These are phyloP conservation scores for Rhingia rostrata DNA, from an alignment of 2,888 invertebrate species.

Conservation along the genomic window DNA sequence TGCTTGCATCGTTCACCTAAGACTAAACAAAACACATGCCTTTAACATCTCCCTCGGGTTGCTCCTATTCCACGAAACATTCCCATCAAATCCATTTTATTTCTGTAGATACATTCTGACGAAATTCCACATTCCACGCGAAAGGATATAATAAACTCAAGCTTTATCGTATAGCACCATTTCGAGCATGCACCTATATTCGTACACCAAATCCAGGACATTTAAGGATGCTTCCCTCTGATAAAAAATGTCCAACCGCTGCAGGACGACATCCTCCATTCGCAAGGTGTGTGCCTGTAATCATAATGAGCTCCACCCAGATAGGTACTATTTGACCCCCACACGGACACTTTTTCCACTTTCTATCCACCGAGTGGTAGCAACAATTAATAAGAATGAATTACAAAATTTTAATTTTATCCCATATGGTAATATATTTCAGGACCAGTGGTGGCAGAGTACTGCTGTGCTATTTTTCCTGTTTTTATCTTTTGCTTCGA, in stretches of 20 bases:
- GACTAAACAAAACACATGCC: too few relatives aligned
- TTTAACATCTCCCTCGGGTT: too few relatives aligned
- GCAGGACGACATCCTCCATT: constrained; percentile 1
- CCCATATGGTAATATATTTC: constrained; percentile 53
- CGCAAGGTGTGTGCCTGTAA: constrained; percentile 20
- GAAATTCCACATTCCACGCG: neutral
- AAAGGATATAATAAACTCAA: constrained; percentile 3
- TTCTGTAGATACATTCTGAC: neutral
- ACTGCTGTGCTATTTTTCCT: constrained; percentile 15
- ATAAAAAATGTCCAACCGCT: neutral
- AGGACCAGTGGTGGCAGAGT: neutral
- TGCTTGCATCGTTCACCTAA: too few relatives aligned
- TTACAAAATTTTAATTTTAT: constrained; percentile 57
- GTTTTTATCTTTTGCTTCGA: constrained; percentile 23
- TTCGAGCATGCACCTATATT: neutral
- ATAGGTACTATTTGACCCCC: constrained; percentile 22
- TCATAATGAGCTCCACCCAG: constrained; percentile 35
- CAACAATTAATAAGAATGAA: constrained; percentile 67
- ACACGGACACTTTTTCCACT: neutral
- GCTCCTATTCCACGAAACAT: too few relatives aligned
- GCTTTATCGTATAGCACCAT: neutral
- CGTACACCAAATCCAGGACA: neutral
- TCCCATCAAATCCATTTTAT: neutral
- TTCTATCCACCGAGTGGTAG: constrained; percentile 14
- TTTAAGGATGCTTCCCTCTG: constrained; percentile 4